phyloP scores from a whole-genome alignment of 2,113 vertebrate genomes.

The Erythrocercus mccallii region DNA sequence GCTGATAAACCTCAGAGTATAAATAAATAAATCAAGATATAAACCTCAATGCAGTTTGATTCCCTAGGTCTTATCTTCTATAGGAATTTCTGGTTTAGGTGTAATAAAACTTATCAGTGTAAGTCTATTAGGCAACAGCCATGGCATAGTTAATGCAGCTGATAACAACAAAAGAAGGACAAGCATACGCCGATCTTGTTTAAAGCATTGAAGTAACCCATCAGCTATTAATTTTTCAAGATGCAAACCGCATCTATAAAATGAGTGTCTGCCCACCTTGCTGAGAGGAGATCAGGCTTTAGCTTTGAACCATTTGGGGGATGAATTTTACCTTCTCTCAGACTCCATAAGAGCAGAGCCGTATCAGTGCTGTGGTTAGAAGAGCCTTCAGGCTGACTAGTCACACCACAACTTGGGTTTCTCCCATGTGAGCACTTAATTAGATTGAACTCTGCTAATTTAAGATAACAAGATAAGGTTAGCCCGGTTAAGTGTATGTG shows the following conservation, averaged over 20 bases:
- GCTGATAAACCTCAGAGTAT: not conserved
- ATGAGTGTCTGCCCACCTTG: not conserved
- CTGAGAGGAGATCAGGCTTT: not conserved
- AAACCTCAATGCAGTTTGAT: not conserved
- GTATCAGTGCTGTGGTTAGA: not conserved
- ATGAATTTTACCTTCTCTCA: not conserved
- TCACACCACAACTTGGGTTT: conserved; percentile 32
- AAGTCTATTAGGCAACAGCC: not conserved
- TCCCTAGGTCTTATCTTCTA: not conserved
- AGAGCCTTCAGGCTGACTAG: not conserved
- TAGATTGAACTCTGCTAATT: conserved; percentile 54
- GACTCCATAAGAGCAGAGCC: not conserved
- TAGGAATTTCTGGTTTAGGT: not conserved
- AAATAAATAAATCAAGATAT: not conserved
- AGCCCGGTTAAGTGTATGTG: not conserved
- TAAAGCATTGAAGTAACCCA: not conserved
- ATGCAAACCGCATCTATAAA: not conserved
- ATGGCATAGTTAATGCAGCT: not conserved
- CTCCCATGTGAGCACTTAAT: conserved; percentile 46
- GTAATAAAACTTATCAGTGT: conserved; percentile 14
- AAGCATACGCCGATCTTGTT: not conserved
- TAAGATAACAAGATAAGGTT: conserved; percentile 54
- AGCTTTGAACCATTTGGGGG: not conserved
- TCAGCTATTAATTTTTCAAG: not conserved
- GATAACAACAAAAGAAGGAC: not conserved